Evolutionary conservation across 2,113 vertebrate genomes (phyloP).

Genomic region (Rhabdomys dilectus): DNA sequence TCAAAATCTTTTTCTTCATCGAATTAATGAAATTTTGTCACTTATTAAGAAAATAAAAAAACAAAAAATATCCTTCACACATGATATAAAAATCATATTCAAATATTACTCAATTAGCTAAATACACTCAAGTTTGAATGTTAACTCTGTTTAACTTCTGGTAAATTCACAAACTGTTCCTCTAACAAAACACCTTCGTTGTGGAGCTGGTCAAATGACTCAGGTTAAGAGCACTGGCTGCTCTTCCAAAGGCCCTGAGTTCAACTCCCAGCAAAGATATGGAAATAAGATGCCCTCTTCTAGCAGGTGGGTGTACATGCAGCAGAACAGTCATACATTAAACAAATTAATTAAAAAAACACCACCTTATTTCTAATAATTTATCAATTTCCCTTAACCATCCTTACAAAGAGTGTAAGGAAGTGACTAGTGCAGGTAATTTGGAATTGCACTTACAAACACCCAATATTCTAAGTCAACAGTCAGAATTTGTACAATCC

Average conservation of each 20-base stretch:
- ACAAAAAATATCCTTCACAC: conserved; percentile 11
- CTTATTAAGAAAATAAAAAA: neutral
- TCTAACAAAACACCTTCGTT: neutral
- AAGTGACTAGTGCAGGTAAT: neutral
- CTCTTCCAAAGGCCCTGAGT: no score
- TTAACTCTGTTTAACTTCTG: conserved; percentile 7
- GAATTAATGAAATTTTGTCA: conserved; percentile 43
- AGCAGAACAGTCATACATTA: no score
- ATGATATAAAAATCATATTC: conserved; percentile 1
- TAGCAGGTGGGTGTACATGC: no score
- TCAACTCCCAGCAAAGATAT: no score
- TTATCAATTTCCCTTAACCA: neutral
- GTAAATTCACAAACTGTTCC: neutral
- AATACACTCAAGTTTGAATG: neutral
- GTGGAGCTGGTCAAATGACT: no score
- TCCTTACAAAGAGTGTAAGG: neutral
- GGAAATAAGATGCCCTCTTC: no score
- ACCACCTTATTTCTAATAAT: neutral
- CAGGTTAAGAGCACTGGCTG: no score
- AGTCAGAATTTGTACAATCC: neutral
- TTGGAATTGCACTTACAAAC: neutral
- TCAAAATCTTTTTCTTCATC: conserved; percentile 3
- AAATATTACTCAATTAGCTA: conserved; percentile 16
- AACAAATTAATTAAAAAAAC: no score
- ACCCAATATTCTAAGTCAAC: neutral